phyloP scores from a whole-genome alignment of 2,888 invertebrate genomes.

The Lumbricus terrestris region DNA sequence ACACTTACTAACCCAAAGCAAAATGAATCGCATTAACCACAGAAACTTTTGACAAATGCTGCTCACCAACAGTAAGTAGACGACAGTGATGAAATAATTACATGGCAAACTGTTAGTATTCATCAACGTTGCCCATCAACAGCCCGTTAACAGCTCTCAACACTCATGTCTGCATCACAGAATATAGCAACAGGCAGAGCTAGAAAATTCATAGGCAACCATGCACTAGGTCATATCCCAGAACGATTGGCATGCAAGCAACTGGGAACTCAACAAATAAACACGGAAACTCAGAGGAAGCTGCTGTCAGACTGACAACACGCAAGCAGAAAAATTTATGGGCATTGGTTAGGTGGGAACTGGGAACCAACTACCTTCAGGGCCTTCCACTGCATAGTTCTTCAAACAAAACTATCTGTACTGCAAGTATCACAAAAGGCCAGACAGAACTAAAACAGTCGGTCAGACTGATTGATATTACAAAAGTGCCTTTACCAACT shows the following conservation, averaged over 20 bases:
- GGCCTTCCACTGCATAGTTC: neutral
- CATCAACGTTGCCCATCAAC: neutral
- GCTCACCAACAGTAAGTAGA: neutral
- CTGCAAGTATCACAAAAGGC: neutral
- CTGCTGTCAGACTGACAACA: neutral
- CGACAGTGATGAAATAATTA: neutral
- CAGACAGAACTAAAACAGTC: no score
- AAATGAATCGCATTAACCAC: neutral
- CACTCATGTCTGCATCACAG: neutral
- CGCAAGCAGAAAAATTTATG: neutral
- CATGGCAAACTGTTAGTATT: neutral
- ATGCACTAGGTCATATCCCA: neutral
- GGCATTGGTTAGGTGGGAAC: neutral
- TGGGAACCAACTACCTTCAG: neutral
- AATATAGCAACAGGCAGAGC: neutral
- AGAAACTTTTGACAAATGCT: neutral
- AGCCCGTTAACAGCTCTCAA: neutral
- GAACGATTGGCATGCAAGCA: neutral
- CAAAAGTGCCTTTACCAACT: neutral
- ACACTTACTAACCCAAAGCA: neutral
- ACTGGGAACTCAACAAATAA: neutral
- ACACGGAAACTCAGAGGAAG: neutral
- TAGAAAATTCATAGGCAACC: neutral
- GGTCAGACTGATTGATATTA: neutral
- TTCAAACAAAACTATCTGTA: neutral